A percentile compares a stretch with the other conserved stretches of the same genome.
phyloP scores from a whole-genome alignment of 2,113 vertebrate species.

The Apodemus speciosus region DNA sequence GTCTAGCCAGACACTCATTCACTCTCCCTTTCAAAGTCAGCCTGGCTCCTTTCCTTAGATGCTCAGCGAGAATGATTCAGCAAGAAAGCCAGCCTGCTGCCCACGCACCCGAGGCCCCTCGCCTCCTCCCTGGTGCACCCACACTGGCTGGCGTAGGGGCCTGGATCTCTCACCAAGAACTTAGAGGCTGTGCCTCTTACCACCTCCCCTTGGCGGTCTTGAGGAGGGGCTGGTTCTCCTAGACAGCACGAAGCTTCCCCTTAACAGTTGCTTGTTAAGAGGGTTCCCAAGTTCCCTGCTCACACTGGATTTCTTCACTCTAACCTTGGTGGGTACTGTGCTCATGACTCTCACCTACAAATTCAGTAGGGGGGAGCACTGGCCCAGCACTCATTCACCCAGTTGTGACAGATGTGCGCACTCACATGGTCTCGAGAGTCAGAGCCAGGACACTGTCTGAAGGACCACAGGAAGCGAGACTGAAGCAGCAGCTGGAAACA shows the following conservation, averaged over 20 bases:
- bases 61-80: conserved; percentile 65
- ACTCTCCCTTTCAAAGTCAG: neutral
- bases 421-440: neutral
- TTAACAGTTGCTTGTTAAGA: neutral
- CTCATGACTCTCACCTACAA: neutral
- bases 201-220: neutral
- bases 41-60: neutral
- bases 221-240: neutral
- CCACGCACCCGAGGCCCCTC: neutral
- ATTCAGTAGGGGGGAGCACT: neutral
- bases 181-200: neutral
- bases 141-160: neutral
- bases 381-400: too few relatives aligned
- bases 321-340: rapidly evolving
- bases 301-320: neutral
- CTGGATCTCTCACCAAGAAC: neutral
- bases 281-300: neutral
- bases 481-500: neutral
- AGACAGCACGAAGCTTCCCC: neutral
- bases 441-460: neutral
- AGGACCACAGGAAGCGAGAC: neutral
- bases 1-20: neutral
- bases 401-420: neutral
- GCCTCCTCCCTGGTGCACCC: neutral
- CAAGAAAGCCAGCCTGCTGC: conserved; percentile 43